Percentiles rank a stretch among this genome's conserved stretches.
These are phyloP conservation scores for Synanthedon vespiformis DNA, from an alignment of 2,888 invertebrate species.

Conservation along the genomic window DNA sequence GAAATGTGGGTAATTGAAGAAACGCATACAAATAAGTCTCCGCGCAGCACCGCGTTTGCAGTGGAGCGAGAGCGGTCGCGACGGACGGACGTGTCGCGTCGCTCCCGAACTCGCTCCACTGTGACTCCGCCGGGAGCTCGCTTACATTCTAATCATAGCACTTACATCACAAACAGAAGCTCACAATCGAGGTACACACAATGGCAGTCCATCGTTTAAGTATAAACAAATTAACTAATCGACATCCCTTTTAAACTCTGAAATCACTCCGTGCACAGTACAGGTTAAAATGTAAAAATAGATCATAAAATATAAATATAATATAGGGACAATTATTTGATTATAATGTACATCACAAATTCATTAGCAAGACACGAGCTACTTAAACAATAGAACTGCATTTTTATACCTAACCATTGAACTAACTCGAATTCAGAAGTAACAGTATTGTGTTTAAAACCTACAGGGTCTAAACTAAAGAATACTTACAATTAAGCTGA, in stretches of 20 bases:
- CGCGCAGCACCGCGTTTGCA: constrained; percentile 49
- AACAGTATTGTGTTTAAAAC: constrained; percentile 50
- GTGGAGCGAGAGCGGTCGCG: constrained; percentile 29
- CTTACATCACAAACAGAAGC: constrained; percentile 46
- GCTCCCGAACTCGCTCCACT: constrained; percentile 35
- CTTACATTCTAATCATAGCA: constrained; percentile 29
- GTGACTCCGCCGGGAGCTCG: constrained; percentile 28
- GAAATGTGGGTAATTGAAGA: too few relatives aligned
- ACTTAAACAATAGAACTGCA: constrained; percentile 38
- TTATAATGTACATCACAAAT: not conserved
- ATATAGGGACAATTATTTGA: not conserved
- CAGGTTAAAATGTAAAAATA: not conserved
- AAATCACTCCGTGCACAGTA: not conserved
- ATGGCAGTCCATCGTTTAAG: constrained; percentile 38
- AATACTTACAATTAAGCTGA: constrained; percentile 60
- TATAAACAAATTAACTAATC: not conserved
- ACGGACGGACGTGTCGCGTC: constrained; percentile 6
- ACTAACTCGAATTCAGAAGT: constrained; percentile 68
- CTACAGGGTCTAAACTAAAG: constrained; percentile 40
- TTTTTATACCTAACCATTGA: constrained; percentile 30
- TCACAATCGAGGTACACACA: constrained; percentile 45
- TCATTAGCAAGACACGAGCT: not conserved
- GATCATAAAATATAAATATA: not conserved
- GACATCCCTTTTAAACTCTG: not conserved
- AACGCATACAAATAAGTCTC: constrained; percentile 5